Evolutionary conservation across 1,140 invertebrate species (phyloP).

Genomic region (Myzus persicae): DNA sequence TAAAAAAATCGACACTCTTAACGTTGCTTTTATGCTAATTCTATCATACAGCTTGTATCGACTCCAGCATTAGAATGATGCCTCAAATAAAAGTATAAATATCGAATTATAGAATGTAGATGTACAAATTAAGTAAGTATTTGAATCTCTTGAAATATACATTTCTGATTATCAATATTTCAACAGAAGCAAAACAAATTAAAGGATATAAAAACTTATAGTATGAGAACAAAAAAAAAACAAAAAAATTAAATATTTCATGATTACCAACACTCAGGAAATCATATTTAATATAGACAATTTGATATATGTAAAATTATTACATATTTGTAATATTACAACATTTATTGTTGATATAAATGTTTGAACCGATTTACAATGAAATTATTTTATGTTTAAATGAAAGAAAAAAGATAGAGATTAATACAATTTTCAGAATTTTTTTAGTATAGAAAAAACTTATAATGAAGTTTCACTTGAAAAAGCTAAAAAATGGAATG

Average conservation of each 20-base stretch:
- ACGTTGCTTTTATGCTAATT: neutral
- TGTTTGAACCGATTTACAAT: neutral
- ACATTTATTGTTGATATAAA: neutral
- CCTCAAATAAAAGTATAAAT: neutral
- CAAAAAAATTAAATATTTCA: neutral
- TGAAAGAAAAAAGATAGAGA: neutral
- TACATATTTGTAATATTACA: too few relatives aligned
- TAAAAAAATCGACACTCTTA: neutral
- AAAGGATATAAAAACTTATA: neutral
- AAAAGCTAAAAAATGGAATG: conserved; percentile 14
- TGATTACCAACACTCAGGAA: neutral
- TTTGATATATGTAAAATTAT: too few relatives aligned
- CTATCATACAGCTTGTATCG: neutral
- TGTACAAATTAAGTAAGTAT: neutral
- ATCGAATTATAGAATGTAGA: neutral
- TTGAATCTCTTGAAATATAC: neutral
- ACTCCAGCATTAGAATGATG: neutral
- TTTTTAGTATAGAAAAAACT: neutral
- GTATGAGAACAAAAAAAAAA: neutral
- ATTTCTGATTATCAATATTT: neutral
- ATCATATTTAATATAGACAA: neutral
- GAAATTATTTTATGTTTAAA: neutral
- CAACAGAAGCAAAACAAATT: neutral
- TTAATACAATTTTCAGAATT: neutral
- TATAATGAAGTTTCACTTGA: neutral